Percentiles rank a stretch among this genome's conserved stretches.
Evolutionary conservation across 2,797 vertebrate species (phyloP).

Genomic region (Oreochromis mossambicus): DNA sequence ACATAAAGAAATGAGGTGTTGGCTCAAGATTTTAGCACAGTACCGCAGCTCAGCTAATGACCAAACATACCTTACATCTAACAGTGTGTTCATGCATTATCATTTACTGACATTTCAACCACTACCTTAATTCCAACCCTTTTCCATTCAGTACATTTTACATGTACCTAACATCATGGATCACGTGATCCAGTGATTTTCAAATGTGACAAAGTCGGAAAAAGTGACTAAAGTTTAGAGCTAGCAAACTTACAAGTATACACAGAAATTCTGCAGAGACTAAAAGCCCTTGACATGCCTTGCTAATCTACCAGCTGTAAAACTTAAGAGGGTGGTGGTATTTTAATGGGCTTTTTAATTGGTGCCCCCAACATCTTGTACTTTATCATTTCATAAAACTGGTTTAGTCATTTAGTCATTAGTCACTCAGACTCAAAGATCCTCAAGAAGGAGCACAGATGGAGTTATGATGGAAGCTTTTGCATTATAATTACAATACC

Average conservation of each 20-base stretch:
- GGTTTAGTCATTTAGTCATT: constrained; percentile 31
- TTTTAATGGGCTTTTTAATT: constrained; percentile 42
- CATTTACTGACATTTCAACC: background rate
- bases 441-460: constrained; percentile 24
- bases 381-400: constrained; percentile 39
- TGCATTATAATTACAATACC: constrained; percentile 46
- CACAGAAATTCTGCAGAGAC: background rate
- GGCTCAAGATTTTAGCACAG: background rate
- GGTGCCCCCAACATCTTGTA: constrained; percentile 15
- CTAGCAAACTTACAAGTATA: background rate
- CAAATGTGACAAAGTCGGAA: background rate
- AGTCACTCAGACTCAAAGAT: constrained; percentile 10
- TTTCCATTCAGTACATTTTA: background rate
- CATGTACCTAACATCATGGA: background rate
- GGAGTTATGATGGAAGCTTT: constrained; percentile 39
- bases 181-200: background rate
- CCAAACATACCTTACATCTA: background rate
- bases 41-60: background rate
- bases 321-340: constrained; percentile 5
- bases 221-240: background rate
- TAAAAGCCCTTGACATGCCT: background rate
- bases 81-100: background rate
- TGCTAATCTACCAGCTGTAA: constrained; percentile 11
- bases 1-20: background rate
- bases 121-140: background rate